Percentiles rank a stretch among this genome's conserved stretches.
phyloP scores from a whole-genome alignment of 2,888 invertebrate genomes.

The Mesorhabditis spiculigera region DNA sequence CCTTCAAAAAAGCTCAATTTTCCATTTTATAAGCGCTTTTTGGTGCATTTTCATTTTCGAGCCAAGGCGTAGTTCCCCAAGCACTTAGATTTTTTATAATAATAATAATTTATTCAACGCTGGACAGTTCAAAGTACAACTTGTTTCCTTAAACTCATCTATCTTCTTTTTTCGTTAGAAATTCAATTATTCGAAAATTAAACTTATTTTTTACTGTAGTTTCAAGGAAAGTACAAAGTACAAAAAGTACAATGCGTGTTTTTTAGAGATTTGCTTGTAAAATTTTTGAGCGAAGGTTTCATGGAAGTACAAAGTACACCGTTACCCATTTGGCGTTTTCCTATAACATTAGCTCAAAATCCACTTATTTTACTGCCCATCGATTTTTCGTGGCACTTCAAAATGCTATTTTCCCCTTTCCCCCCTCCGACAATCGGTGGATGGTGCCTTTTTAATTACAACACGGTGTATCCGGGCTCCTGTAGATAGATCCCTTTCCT shows the following conservation, averaged over 20 bases:
- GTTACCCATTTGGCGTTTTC: neutral
- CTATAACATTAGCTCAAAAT: neutral
- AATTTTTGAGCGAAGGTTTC: neutral
- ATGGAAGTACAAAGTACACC: neutral
- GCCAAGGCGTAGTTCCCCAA: too few relatives aligned
- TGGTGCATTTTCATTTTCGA: too few relatives aligned
- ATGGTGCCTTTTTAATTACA: slow-evolving; percentile 7
- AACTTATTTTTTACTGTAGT: neutral
- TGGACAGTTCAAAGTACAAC: too few relatives aligned
- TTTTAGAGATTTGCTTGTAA: neutral
- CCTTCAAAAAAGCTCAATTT: too few relatives aligned
- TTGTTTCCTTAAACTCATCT: neutral
- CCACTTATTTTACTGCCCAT: too few relatives aligned
- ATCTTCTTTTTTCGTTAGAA: slow-evolving; percentile 9
- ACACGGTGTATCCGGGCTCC: neutral
- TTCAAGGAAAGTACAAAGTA: neutral
- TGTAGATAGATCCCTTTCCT: slow-evolving; percentile 4
- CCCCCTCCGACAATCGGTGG: slow-evolving; percentile 6
- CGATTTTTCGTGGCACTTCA: too few relatives aligned
- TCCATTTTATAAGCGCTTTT: too few relatives aligned
- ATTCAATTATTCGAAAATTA: slow-evolving; percentile 7
- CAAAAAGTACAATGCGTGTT: neutral
- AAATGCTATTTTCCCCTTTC: too few relatives aligned
- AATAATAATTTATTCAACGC: too few relatives aligned
- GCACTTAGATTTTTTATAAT: too few relatives aligned